These are phyloP conservation scores for Eupithecia subumbrata DNA, from an alignment of 2,888 invertebrate genomes.

Conservation along the genomic window DNA sequence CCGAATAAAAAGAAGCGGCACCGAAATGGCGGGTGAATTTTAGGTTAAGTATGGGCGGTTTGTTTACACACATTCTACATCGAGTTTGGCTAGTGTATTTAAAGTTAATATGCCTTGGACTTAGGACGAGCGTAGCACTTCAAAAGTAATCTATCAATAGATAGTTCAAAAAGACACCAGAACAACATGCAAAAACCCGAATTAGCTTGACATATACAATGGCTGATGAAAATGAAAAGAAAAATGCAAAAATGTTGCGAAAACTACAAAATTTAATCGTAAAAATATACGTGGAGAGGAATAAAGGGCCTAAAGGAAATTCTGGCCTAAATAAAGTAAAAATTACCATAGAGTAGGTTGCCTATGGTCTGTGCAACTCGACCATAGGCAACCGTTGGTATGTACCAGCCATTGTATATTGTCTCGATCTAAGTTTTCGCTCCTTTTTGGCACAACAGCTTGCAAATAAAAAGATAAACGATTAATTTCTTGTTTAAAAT, in stretches of 20 bases:
- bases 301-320: conserved; percentile 27
- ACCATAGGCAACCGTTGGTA: conserved; percentile 71
- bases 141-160: neutral
- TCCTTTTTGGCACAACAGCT: conserved; percentile 73
- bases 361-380: conserved; percentile 58
- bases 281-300: conserved; percentile 9
- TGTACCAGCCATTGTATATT: conserved; percentile 74
- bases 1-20: too few relatives aligned
- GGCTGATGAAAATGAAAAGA: conserved; percentile 50
- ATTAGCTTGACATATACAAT: conserved; percentile 65
- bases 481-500: conserved; percentile 21
- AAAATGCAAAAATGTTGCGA: conserved; percentile 21
- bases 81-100: too few relatives aligned
- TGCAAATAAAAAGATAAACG: conserved; percentile 67
- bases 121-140: neutral
- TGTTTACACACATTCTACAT: too few relatives aligned
- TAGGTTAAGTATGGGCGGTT: too few relatives aligned
- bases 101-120: neutral
- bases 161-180: conserved; percentile 46
- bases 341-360: conserved; percentile 60
- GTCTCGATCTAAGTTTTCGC: conserved; percentile 67
- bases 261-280: conserved; percentile 18
- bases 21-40: too few relatives aligned
- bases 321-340: conserved; percentile 37
- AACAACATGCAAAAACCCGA: conserved; percentile 49